Base-by-base conservation (phyloP, 2,113 vertebrate species). In the Gallinago jamesoni region DNA sequence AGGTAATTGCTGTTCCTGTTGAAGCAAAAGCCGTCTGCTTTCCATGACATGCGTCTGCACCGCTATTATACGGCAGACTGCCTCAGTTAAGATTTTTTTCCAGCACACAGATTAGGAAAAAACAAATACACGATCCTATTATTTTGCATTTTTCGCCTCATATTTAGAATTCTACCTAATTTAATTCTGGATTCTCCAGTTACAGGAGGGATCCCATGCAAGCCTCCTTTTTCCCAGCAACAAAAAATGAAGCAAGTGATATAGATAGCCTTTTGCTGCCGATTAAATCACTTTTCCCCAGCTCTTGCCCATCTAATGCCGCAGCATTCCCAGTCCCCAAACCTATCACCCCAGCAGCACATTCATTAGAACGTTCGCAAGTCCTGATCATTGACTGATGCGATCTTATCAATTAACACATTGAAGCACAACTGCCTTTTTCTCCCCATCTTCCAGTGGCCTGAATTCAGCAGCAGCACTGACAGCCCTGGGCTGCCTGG, bases 381-480 rank as follows among this genome's bases (percentile, higher is more conserved):
- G 74, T 95, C 95, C 77, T 8, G 27, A 86, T 74, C 91, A 79
- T 21, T 94, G 95, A 97, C 95, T 96, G 95, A 89, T 74, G 83
- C 2, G 7, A 96, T 90, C 84, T 94, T 87, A 94, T 95, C 96
- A 96, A 94, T 93, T 90, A 96, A 83, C 79, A 97, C 23, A 5
- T 88, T 93, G 77, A 80, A 79, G 35, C 43, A n/a, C 94, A 91
- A 56, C 77, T 94, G 92, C 84, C 79, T 91, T 69, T 88, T 41
- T 30, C 56, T 47, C 91, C 55, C n/a, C 43, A 15, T 84, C 67
- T 92, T 83, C 45, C 87, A 35, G 90, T 55, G 92, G 96, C 97
- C 97, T 88, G 92, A 48, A 96, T 96, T 90, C 95, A 84, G 93
- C 89, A 89, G 93, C 5, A 90, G 93, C 5, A 8, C 39, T 97